Evolutionary conservation across 2,113 vertebrate species (phyloP).

Genomic region (Podarcis muralis): DNA sequence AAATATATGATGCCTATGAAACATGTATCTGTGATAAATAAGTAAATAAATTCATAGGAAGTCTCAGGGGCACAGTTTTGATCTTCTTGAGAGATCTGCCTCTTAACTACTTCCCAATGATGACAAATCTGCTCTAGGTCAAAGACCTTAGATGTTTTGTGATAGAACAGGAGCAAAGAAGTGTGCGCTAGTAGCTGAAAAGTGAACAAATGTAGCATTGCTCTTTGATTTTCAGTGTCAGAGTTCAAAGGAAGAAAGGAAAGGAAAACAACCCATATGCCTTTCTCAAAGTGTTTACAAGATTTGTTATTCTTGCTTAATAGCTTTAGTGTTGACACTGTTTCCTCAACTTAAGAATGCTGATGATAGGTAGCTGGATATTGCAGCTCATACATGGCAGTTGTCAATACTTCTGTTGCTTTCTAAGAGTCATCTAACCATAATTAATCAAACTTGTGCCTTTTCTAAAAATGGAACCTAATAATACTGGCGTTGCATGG

Average conservation of each 20-base stretch:
- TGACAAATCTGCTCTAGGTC: constrained; percentile 6
- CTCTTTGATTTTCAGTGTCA: constrained; percentile 16
- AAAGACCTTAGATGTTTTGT: constrained; percentile 27
- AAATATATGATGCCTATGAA: not conserved
- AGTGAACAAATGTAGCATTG: constrained; percentile 1
- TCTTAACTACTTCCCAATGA: constrained; percentile 6
- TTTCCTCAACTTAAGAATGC: constrained; percentile 3
- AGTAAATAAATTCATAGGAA: constrained; percentile 16
- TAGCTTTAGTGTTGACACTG: constrained; percentile 9
- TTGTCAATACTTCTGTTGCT: not conserved
- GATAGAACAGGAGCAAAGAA: not conserved
- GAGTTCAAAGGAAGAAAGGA: not conserved
- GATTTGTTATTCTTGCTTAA: constrained; percentile 25
- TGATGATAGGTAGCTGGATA: constrained; percentile 11
- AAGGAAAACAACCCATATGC: not conserved
- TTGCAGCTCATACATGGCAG: constrained; percentile 16
- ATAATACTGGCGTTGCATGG: not conserved
- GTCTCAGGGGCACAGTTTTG: not conserved
- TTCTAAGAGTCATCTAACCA: constrained; percentile 21
- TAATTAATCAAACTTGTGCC: not conserved
- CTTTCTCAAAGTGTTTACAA: not conserved
- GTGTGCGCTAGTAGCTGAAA: not conserved
- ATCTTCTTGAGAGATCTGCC: not conserved
- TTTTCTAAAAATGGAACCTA: not conserved
- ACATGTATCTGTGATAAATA: not conserved